Conservation (phyloP, 1,140 invertebrate species). For the Chrysomallon squamiferum region DNA sequence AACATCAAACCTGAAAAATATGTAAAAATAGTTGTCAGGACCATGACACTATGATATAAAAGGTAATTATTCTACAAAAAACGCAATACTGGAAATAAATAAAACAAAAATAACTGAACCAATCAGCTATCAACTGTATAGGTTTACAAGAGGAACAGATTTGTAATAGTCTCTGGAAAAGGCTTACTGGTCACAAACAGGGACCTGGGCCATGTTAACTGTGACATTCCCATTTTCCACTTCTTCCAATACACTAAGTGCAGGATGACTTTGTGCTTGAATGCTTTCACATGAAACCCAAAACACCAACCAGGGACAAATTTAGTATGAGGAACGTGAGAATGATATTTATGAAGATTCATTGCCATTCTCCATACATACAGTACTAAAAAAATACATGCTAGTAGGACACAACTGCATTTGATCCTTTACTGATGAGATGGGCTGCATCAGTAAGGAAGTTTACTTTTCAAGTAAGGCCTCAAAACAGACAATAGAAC, state of each 20-base stretch:
- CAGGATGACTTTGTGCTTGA: slow-evolving; percentile 10
- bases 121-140: too few relatives aligned
- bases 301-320: slow-evolving; percentile 19
- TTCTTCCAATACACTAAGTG: slow-evolving; percentile 11
- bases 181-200: slow-evolving; percentile 11
- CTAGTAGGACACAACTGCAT: slow-evolving; percentile 14
- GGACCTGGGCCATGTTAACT: slow-evolving; percentile 13
- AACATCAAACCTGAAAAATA: too few relatives aligned
- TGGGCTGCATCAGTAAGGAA: slow-evolving; percentile 16
- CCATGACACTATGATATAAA: too few relatives aligned
- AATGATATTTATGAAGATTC: slow-evolving; percentile 15
- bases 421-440: slow-evolving; percentile 15
- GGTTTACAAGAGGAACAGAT: background rate
- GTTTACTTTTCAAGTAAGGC: slow-evolving; percentile 13
- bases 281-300: slow-evolving; percentile 18
- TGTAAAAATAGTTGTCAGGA: too few relatives aligned
- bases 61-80: too few relatives aligned
- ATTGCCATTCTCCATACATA: slow-evolving; percentile 17
- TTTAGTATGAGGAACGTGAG: slow-evolving; percentile 25
- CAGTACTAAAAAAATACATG: slow-evolving; percentile 26
- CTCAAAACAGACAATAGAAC: slow-evolving; percentile 7
- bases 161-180: slow-evolving; percentile 2
- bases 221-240: slow-evolving; percentile 8
- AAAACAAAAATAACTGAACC: too few relatives aligned
- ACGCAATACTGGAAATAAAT: too few relatives aligned